phyloP scores from a whole-genome alignment of 2,888 invertebrate genomes.

The Drosophila mayaguana region DNA sequence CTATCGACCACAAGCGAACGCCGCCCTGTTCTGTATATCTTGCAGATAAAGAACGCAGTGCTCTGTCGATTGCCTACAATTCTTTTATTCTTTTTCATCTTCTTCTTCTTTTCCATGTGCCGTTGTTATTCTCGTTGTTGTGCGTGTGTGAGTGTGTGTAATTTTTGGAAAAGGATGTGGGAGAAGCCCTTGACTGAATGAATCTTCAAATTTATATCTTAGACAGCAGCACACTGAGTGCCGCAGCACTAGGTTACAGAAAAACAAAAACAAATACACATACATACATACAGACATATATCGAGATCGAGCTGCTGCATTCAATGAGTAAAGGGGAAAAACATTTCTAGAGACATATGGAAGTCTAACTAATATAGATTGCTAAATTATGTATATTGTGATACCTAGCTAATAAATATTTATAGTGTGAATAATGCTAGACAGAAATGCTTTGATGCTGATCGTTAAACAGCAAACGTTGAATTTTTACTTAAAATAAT shows the following conservation, averaged over 20 bases:
- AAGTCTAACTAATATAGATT: slow-evolving; percentile 4
- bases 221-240: slow-evolving; percentile 14
- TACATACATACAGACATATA: background rate
- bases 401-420: background rate
- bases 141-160: slow-evolving; percentile 50
- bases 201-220: slow-evolving; percentile 49
- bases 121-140: slow-evolving; percentile 35
- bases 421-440: background rate
- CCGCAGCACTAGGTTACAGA: slow-evolving; percentile 10
- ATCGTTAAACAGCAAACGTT: background rate
- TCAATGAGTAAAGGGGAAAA: background rate
- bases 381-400: background rate
- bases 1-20: slow-evolving; percentile 66
- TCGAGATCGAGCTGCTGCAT: slow-evolving; percentile 12
- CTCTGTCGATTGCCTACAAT: slow-evolving; percentile 67
- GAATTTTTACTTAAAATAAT: background rate
- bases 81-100: slow-evolving; percentile 24
- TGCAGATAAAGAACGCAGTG: slow-evolving; percentile 66
- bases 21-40: slow-evolving; percentile 63
- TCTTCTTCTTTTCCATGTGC: slow-evolving; percentile 35
- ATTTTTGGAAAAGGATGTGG: slow-evolving; percentile 75
- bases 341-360: slow-evolving; percentile 1
- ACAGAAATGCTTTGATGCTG: background rate
- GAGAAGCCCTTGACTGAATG: slow-evolving; percentile 75
- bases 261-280: background rate